Evolutionary conservation across 2,888 invertebrate genomes (phyloP), one percentile per base, ranked within the genome.

Genomic region (Suillia variegata): DNA sequence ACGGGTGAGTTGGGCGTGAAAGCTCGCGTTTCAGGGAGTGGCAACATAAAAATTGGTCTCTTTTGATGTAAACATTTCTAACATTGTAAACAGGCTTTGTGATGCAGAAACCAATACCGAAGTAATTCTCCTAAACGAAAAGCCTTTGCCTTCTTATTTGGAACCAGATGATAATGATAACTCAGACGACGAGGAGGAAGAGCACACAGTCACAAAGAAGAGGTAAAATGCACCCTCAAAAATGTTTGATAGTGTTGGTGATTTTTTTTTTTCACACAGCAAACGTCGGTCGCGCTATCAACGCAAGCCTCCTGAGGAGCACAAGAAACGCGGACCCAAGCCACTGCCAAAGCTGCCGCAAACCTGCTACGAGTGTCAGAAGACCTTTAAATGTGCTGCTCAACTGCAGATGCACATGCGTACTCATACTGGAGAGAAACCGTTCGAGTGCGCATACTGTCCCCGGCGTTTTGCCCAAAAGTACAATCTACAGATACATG

Each of bases 351-450:
- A 87, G 70, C 80, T 83, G 61, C 80, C 83, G 2, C 86, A 86
- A 63, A 81, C 84, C 1, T 87, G 87, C 68, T 86, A 83, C 64
- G 83, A 87, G 55, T 87, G 87, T 68, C 80, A 85, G 56, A 87
- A 87, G 67, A 82, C 85, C 33, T 87, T 87, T 59, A 83, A 86
- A 74, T 87, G 87, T 68, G 84, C 86, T 52, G 86, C 87, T 1
- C 87, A 87, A 69, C 70, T 87, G 13, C 87, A 87, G 62, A 86
- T 85, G 81, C 87, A 87, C 78, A 83, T 86, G 12, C 85, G 87
- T 56, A 87, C 86, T 0, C 87, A 87, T 58, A 87, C 87, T 0
- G 87, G 87, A 0, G 87, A 85, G 59, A 85, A 86, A 49, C 87
- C 87, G 0, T 87, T 83, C 72, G 77, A 75, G 0, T 87, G 87